Evolutionary conservation across 1,140 invertebrate genomes (phyloP).

Genomic region (Eueides isabella): DNA sequence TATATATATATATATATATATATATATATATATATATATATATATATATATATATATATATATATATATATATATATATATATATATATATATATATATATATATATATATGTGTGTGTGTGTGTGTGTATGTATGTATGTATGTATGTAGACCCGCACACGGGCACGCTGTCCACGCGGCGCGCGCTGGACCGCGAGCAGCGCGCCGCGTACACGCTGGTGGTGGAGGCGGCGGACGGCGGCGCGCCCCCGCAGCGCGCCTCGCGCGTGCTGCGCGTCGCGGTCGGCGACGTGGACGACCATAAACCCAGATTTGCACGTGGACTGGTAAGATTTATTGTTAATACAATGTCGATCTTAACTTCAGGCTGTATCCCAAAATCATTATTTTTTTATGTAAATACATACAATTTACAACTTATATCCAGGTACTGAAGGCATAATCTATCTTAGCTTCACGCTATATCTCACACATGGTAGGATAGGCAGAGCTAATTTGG

Average conservation of each 20-base stretch:
- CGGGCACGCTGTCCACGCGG: conserved; percentile 88
- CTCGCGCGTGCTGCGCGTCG: conserved; percentile 86
- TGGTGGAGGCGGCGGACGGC: conserved; percentile 88
- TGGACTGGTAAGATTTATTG: conserved; percentile 83
- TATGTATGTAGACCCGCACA: conserved; percentile 85
- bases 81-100: too few species aligned
- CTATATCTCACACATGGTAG: background rate
- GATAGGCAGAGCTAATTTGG: background rate
- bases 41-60: too few species aligned
- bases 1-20: too few species aligned
- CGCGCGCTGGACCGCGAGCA: conserved; percentile 87
- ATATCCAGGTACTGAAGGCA: too few species aligned
- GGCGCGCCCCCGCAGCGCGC: conserved; percentile 89
- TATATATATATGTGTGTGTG: too few species aligned
- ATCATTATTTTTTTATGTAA: too few species aligned
- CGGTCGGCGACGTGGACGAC: conserved; percentile 90
- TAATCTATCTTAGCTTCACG: background rate
- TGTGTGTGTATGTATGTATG: too few species aligned
- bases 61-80: too few species aligned
- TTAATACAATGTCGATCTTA: background rate
- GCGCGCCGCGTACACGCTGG: conserved; percentile 88
- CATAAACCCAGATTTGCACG: conserved; percentile 89
- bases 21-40: too few species aligned
- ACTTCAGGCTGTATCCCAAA: too few species aligned
- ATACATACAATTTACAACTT: too few species aligned